Conservation (phyloP, 2,888 invertebrate species). For the Odontothrips loti region DNA sequence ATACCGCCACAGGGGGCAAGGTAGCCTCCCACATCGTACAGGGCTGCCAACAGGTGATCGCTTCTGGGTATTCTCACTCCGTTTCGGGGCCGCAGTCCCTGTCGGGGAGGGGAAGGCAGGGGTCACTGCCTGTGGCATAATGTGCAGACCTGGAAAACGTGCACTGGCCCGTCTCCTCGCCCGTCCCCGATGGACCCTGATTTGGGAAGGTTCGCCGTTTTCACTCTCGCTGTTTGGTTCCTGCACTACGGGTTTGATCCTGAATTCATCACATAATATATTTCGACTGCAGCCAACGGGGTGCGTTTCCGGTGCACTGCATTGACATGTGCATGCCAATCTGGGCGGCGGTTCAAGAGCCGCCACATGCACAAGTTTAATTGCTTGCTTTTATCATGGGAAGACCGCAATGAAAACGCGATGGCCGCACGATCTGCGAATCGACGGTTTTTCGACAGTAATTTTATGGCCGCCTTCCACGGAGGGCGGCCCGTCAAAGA, state of each 20-base stretch:
- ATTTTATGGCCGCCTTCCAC: conserved; percentile 4
- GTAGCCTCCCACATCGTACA: conserved; percentile 7
- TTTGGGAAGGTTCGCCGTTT: no score
- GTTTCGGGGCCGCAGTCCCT: neutral
- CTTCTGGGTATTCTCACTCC: conserved; percentile 11
- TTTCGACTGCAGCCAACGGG: no score
- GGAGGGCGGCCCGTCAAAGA: neutral
- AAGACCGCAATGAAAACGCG: conserved; percentile 1
- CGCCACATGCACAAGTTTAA: neutral
- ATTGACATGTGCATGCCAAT: no score
- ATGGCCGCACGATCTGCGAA: neutral
- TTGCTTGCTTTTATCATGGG: conserved; percentile 17
- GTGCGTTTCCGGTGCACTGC: no score
- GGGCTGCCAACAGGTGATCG: conserved; percentile 19
- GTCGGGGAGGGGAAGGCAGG: neutral
- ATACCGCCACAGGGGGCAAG: neutral
- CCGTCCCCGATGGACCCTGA: no score
- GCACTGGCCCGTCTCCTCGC: no score
- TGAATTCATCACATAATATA: no score
- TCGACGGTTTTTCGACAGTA: conserved; percentile 3
- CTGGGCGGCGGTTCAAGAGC: neutral
- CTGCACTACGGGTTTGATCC: no score
- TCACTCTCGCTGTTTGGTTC: no score
- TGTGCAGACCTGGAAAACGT: no score
- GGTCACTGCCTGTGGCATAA: neutral